Evolutionary conservation across 2,113 vertebrate genomes (phyloP).

Genomic region (Etia nguti): DNA sequence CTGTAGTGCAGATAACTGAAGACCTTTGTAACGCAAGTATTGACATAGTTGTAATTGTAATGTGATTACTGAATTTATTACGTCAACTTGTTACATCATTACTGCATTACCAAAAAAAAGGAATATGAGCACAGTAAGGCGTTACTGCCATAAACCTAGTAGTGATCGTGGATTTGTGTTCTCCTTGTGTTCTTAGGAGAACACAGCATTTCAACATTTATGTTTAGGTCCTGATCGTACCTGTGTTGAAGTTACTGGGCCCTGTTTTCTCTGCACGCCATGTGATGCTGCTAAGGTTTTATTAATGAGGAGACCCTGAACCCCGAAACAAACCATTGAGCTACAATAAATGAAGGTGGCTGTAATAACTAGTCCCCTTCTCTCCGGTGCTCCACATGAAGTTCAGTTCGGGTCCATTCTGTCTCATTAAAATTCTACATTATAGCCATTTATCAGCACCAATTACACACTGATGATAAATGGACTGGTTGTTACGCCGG

Average conservation of each 20-base stretch:
- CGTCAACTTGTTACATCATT: too few relatives aligned
- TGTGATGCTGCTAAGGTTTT: neutral
- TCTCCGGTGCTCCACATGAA: neutral
- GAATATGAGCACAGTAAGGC: too few relatives aligned
- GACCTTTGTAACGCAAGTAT: neutral
- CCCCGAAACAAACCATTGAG: neutral
- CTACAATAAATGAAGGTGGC: neutral
- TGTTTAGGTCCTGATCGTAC: neutral
- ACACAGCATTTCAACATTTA: neutral
- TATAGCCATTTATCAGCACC: neutral
- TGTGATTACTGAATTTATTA: too few relatives aligned
- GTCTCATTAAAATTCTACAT: neutral
- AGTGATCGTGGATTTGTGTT: neutral
- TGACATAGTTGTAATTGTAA: neutral
- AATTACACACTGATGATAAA: neutral
- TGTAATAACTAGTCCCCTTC: neutral
- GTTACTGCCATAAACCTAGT: neutral
- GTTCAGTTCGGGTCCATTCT: neutral
- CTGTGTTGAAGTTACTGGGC: neutral
- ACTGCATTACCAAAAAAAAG: too few relatives aligned
- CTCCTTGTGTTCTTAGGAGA: neutral
- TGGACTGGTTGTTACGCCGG: neutral
- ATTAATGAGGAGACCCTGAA: neutral
- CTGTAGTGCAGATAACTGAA: neutral
- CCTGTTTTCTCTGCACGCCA: neutral